Percentiles rank a stretch among this genome's conserved stretches.
Evolutionary conservation across 2,888 invertebrate genomes (phyloP).

Genomic region (Stenchaetothrips biformis): DNA sequence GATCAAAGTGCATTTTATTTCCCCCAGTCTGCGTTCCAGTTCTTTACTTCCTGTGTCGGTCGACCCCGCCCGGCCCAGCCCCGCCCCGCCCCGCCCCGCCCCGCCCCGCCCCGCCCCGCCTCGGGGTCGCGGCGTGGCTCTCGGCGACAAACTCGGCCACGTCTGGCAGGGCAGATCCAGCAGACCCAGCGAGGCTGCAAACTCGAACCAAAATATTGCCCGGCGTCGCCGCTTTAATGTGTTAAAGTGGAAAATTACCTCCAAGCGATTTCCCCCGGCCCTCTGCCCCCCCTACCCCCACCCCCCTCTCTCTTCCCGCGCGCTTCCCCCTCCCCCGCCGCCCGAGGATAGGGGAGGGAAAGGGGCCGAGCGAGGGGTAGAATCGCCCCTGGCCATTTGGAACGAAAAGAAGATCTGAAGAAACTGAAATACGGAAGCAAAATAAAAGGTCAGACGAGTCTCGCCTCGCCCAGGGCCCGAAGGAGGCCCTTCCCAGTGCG

Average conservation of each 20-base stretch:
- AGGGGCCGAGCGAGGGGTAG: not conserved
- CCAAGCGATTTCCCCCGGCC: slow-evolving; percentile 5
- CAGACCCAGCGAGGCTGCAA: not conserved
- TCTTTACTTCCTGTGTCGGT: no score
- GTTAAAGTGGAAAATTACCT: slow-evolving; percentile 25
- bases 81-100: not conserved
- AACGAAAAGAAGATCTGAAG: slow-evolving; percentile 23
- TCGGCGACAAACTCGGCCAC: not conserved
- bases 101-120: not conserved
- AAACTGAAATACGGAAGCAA: slow-evolving; percentile 25
- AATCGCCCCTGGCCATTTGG: slow-evolving; percentile 19
- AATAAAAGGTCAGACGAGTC: slow-evolving; percentile 23
- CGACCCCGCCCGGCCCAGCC: not conserved
- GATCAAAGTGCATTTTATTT: no score
- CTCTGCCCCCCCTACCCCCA: not conserved
- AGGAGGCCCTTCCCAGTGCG: not conserved
- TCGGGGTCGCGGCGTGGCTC: not conserved
- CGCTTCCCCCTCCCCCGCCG: not conserved
- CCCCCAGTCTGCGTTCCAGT: no score
- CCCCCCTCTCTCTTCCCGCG: not conserved
- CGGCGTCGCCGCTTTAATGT: slow-evolving; percentile 4
- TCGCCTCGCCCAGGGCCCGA: not conserved
- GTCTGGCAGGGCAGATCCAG: not conserved
- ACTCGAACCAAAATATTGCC: slow-evolving; percentile 19
- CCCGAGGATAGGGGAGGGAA: not conserved